phyloP scores from a whole-genome alignment of 2,113 vertebrate species.

The Bufo gargarizans region DNA sequence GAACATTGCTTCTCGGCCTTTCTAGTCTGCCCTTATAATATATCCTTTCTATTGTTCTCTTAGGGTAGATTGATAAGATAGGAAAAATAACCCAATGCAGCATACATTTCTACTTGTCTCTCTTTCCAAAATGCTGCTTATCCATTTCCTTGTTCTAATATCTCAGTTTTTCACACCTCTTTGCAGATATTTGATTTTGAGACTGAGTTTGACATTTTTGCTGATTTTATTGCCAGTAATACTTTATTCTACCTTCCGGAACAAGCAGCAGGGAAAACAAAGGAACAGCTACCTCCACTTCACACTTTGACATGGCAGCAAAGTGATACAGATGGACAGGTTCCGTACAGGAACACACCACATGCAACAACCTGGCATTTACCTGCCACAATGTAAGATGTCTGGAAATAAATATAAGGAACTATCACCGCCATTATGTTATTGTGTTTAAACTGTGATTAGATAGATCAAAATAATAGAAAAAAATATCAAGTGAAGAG shows the following conservation, averaged over 20 bases:
- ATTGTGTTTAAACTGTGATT: no score
- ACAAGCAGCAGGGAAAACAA: constrained; percentile 40
- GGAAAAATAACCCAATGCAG: neutral
- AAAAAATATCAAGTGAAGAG: neutral
- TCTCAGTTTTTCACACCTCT: constrained; percentile 23
- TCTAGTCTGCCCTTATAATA: no score
- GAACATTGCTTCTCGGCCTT: no score
- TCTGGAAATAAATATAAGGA: neutral
- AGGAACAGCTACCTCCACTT: constrained; percentile 15
- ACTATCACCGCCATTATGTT: neutral
- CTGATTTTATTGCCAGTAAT: constrained; percentile 35
- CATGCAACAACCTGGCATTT: constrained; percentile 27
- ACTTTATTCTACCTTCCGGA: constrained; percentile 34
- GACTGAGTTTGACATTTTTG: constrained; percentile 29
- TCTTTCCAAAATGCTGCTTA: neutral
- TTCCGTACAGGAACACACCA: constrained; percentile 11
- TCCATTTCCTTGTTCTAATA: neutral
- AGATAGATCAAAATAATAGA: no score
- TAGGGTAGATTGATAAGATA: no score
- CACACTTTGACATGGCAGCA: constrained; percentile 38
- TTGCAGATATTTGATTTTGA: constrained; percentile 6
- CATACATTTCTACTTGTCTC: neutral
- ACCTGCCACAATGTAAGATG: neutral
- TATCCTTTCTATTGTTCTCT: no score
- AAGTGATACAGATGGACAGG: constrained; percentile 42